Base-by-base conservation (phyloP, 2,797 vertebrate genomes). In the Sciurus carolinensis region DNA sequence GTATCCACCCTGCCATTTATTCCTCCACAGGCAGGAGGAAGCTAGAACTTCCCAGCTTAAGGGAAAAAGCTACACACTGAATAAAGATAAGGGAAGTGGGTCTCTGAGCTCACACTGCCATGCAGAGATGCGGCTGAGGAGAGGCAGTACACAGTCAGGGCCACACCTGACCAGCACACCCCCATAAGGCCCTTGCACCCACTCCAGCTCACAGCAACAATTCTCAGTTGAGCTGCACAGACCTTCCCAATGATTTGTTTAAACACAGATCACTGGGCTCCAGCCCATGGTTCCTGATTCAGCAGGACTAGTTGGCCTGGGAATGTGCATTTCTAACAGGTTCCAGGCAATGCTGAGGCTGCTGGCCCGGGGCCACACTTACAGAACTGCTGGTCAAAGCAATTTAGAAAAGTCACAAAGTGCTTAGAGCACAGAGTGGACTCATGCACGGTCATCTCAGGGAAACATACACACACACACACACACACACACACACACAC, bases 1-100 rank as follows among this genome's bases (percentile, higher is more conserved):
- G 17, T 4, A 3, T 67, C 42, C 4, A 0, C 3, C 47, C 30
- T 12, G 9, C 47, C 8, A 5, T 0, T 26, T 30, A 17, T 39
- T 15, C 66, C 39, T 33, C 62, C 62, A 5, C 11, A 24, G 47
- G 42, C 59, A 5, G 15, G 15, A 50, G 57, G 44, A 5, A 86
- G 59, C 36, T 3, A n/a, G 36, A 57, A 24, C 30, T 47, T 26
- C 81, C 47, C 26, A 5, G 3, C 42, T 28, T 54, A 20, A 33
- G 24, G 36, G n/a, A 50, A 33, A 52, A 64, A 96, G 47, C 9
- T 73, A 67, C 11, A 24, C 0, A 1, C 1, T 36, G 11, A 20
- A 69, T 12, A 62, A 79, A 57, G 54, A 84, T 20, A 22, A 28
- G 30, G 42, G 26, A 69, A 39, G 24, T 3, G n/a, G 22, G 9